Evolutionary conservation across 2,888 invertebrate genomes (phyloP).

Genomic region (Andrena minutula): DNA sequence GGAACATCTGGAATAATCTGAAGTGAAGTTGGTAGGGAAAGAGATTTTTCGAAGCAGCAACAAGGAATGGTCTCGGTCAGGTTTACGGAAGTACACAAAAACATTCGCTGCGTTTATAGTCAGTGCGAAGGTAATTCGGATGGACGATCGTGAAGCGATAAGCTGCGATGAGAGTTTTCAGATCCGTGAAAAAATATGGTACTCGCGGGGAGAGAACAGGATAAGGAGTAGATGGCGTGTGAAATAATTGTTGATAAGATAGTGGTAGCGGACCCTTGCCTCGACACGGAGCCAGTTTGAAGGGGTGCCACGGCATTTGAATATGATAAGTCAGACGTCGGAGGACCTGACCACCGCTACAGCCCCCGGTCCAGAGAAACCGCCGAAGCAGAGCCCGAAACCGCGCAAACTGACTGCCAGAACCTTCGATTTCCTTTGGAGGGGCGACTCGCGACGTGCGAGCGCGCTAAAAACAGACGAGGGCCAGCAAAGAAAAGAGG

Average conservation of each 20-base stretch:
- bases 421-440: conserved; percentile 70
- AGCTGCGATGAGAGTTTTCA: background rate
- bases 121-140: conserved; percentile 14
- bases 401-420: conserved; percentile 64
- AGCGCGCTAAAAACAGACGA: conserved; percentile 38
- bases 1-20: too few species aligned
- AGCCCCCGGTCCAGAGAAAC: conserved; percentile 39
- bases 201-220: conserved; percentile 15
- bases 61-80: too few species aligned
- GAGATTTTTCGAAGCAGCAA: too few species aligned
- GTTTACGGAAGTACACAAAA: conserved; percentile 14
- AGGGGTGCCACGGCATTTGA: conserved; percentile 35
- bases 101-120: conserved; percentile 23
- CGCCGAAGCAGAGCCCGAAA: conserved; percentile 51
- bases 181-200: conserved; percentile 14
- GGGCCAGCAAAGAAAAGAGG: conserved; percentile 38
- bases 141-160: conserved; percentile 6
- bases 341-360: conserved; percentile 54
- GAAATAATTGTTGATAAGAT: conserved; percentile 53
- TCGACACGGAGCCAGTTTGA: conserved; percentile 32
- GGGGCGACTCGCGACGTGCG: conserved; percentile 52
- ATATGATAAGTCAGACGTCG: conserved; percentile 61
- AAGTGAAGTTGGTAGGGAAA: too few species aligned
- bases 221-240: conserved; percentile 60
- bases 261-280: conserved; percentile 30